phyloP scores from a whole-genome alignment of 2,797 vertebrate genomes.

The Pogonophryne albipinna region DNA sequence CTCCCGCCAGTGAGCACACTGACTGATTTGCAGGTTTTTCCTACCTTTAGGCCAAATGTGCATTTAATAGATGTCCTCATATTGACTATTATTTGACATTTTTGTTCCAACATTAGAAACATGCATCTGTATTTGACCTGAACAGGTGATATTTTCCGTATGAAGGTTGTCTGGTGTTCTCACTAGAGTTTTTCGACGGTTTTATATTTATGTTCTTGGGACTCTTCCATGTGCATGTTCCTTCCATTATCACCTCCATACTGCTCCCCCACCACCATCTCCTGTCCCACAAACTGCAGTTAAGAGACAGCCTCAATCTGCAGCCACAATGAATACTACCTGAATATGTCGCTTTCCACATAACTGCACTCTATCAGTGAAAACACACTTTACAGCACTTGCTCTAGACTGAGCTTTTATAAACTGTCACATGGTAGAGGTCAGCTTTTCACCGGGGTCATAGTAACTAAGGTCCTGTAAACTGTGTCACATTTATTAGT shows the following conservation, averaged over 20 bases:
- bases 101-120: slow-evolving; percentile 18
- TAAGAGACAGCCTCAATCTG: slow-evolving; percentile 2
- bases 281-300: slow-evolving; percentile 35
- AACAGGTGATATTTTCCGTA: slow-evolving; percentile 14
- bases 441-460: slow-evolving; percentile 49
- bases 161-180: slow-evolving; percentile 23
- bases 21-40: neutral
- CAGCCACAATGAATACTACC: slow-evolving; percentile 36
- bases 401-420: slow-evolving; percentile 43
- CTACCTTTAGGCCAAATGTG: neutral
- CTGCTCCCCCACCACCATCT: neutral
- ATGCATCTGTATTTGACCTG: neutral
- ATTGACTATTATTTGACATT: neutral
- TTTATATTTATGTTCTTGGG: slow-evolving; percentile 16
- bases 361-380: slow-evolving; percentile 12
- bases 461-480: slow-evolving; percentile 58
- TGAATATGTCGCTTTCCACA: slow-evolving; percentile 18
- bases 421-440: slow-evolving; percentile 47
- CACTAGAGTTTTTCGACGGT: slow-evolving; percentile 7
- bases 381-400: slow-evolving; percentile 42
- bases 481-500: slow-evolving; percentile 63
- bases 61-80: slow-evolving; percentile 9
- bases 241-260: slow-evolving; percentile 34
- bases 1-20: neutral
- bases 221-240: slow-evolving; percentile 30